A percentile compares a stretch with the other conserved stretches of the same genome.
Conservation (phyloP, 2,113 vertebrate species). For the Bucco capensis region DNA sequence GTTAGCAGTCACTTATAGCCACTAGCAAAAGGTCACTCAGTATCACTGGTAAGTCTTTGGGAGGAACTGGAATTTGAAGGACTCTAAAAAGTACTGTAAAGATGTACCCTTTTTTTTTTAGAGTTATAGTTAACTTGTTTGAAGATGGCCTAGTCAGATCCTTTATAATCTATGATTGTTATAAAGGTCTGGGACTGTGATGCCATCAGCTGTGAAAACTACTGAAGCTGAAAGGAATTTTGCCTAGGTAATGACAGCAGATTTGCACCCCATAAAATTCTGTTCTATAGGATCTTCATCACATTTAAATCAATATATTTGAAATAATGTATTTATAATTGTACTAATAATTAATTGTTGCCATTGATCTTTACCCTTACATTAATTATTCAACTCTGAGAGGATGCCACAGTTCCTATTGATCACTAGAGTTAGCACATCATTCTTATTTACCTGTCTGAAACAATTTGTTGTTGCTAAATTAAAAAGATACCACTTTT, state of each 20-base stretch:
- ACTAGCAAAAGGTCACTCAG: not conserved
- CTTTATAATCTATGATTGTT: not conserved
- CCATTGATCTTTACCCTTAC: not conserved
- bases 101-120: not conserved
- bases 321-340: not conserved
- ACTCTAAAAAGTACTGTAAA: not conserved
- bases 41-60: not conserved
- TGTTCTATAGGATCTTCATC: not conserved
- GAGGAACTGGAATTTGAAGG: not conserved
- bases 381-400: not conserved
- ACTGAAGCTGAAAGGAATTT: not conserved
- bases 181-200: not conserved
- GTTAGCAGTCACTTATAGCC: not conserved
- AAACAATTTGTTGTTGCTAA: constrained; percentile 11
- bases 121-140: not conserved
- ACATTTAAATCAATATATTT: not conserved
- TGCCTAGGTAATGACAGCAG: not conserved
- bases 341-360: not conserved
- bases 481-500: constrained; percentile 14
- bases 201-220: not conserved
- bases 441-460: constrained; percentile 10
- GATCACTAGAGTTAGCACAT: not conserved
- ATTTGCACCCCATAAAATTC: not conserved
- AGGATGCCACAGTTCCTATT: not conserved
- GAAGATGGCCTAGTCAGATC: not conserved